phyloP scores from a whole-genome alignment of 2,888 invertebrate species.

The Drosophila barbarae region DNA sequence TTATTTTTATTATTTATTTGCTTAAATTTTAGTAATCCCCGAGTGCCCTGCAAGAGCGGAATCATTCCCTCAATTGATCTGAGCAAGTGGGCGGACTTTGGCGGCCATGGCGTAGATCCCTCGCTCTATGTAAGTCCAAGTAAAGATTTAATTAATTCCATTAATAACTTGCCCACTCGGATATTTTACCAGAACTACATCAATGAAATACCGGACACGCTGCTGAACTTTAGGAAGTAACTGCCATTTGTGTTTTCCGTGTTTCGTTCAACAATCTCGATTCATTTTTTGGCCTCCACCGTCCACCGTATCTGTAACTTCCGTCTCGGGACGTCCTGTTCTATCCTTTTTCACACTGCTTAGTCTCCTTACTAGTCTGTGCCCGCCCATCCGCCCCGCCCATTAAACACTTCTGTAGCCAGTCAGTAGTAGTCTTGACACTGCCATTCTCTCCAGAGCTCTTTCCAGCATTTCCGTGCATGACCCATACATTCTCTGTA shows the following conservation, averaged over 20 bases:
- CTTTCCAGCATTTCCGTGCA: slow-evolving; percentile 57
- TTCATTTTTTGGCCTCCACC: slow-evolving; percentile 28
- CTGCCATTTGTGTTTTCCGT: slow-evolving; percentile 34
- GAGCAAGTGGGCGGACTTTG: slow-evolving; percentile 92
- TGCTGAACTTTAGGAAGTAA: slow-evolving; percentile 79
- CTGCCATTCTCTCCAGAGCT: slow-evolving; percentile 57
- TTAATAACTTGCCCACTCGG: neutral
- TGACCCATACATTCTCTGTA: slow-evolving; percentile 65
- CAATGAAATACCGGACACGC: slow-evolving; percentile 80
- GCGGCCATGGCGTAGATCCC: slow-evolving; percentile 80
- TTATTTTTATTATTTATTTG: neutral
- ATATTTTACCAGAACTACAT: slow-evolving; percentile 78
- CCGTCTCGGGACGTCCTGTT: slow-evolving; percentile 23
- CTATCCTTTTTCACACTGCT: slow-evolving; percentile 22
- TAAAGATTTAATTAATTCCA: accelerated
- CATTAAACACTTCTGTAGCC: slow-evolving; percentile 35
- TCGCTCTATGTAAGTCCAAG: slow-evolving; percentile 84
- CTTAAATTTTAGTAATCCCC: slow-evolving; percentile 86
- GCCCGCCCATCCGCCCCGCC: slow-evolving; percentile 27
- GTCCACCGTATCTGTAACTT: slow-evolving; percentile 16
- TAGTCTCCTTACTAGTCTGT: slow-evolving; percentile 66
- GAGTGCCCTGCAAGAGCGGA: slow-evolving; percentile 94
- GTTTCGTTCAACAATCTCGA: slow-evolving; percentile 33
- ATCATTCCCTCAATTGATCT: slow-evolving; percentile 92
- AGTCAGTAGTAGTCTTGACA: slow-evolving; percentile 53